These are phyloP conservation scores for Pungitius pungitius DNA, from an alignment of 2,113 vertebrate species.

Conservation along the genomic window DNA sequence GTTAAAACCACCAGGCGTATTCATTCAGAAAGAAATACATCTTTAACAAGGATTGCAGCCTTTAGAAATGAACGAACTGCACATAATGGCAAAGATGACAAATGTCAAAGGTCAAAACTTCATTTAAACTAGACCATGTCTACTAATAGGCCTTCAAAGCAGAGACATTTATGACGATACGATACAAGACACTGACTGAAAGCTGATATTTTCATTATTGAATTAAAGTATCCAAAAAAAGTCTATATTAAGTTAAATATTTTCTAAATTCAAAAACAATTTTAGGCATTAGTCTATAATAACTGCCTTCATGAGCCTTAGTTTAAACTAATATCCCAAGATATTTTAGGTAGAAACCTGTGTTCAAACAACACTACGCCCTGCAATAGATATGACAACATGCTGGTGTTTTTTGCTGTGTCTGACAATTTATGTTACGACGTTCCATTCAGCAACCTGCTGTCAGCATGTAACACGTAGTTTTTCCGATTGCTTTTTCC, in stretches of 20 bases:
- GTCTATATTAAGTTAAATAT: neutral
- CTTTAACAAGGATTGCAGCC: neutral
- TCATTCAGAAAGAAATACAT: neutral
- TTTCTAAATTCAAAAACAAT: neutral
- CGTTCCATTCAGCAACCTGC: slow-evolving; percentile 58
- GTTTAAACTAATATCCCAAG: neutral
- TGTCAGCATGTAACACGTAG: slow-evolving; percentile 55
- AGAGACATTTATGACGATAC: neutral
- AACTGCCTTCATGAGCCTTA: neutral
- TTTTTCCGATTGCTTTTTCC: slow-evolving; percentile 65
- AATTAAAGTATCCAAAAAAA: neutral
- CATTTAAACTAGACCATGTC: neutral
- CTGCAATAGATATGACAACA: neutral
- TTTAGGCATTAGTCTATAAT: neutral
- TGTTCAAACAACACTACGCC: slow-evolving; percentile 1
- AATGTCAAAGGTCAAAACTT: neutral
- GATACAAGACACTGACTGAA: neutral
- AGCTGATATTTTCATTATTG: neutral
- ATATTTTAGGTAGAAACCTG: neutral
- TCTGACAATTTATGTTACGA: slow-evolving; percentile 54
- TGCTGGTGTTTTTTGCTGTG: slow-evolving; percentile 51
- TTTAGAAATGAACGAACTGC: neutral
- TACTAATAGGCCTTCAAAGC: neutral
- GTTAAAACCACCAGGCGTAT: neutral
- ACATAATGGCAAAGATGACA: neutral